phyloP scores from a whole-genome alignment of 2,113 vertebrate species.

The Neotragus pygmaeus region DNA sequence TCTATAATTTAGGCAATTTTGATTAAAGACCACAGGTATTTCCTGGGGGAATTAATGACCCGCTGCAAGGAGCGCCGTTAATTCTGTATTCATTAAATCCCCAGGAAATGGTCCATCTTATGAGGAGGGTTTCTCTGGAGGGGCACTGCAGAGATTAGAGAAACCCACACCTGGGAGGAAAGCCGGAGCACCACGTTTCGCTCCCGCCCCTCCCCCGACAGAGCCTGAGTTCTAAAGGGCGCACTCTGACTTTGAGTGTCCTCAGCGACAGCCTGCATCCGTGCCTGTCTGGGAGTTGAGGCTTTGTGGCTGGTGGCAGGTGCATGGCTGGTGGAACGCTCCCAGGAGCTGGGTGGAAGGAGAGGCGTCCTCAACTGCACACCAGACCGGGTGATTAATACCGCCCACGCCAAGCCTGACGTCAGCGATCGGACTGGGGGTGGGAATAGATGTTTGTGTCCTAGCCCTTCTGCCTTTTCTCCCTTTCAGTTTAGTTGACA shows the following conservation, averaged over 20 bases:
- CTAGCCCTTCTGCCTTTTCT: conserved; percentile 34
- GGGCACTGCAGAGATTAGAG: background rate
- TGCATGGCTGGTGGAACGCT: conserved; percentile 60
- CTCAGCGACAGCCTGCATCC: conserved; percentile 4
- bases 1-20: conserved; percentile 41
- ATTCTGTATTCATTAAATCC: conserved; percentile 66
- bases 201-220: background rate
- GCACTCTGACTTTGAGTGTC: background rate
- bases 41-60: conserved; percentile 71
- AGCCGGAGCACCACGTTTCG: background rate
- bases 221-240: background rate
- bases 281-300: conserved; percentile 59
- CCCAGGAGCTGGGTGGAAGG: conserved; percentile 58
- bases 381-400: conserved; percentile 43
- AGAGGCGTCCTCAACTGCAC: conserved; percentile 41
- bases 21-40: conserved; percentile 66
- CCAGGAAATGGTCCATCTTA: conserved; percentile 65
- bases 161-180: background rate
- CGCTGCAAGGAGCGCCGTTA: conserved; percentile 46
- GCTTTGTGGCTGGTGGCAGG: conserved; percentile 71
- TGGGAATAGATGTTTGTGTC: conserved; percentile 17
- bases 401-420: conserved; percentile 5
- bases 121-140: background rate
- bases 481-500: conserved; percentile 31
- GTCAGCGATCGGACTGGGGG: background rate